Evolutionary conservation across 2,113 vertebrate species (phyloP), one percentile per base, ranked within the genome.

Genomic region (Eleginops maclovinus): DNA sequence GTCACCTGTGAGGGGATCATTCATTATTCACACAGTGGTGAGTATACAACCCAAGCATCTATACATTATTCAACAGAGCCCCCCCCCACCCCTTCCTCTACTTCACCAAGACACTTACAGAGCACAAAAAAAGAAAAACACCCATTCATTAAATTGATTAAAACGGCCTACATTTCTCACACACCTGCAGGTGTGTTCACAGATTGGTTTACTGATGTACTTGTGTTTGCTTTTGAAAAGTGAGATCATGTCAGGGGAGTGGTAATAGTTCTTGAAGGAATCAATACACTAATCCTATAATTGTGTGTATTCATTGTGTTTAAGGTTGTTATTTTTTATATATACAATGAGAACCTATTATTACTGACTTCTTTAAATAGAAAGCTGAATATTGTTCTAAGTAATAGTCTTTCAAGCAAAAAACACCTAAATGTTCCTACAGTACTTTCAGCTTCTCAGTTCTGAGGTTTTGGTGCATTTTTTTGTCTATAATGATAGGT

Each of bases 1-100:
- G 89, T 93, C 93, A 92, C 85, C 90, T 89, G 90, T 90, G 92
- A 92, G 94, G 88, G 88, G 85, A 81, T 94, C 92, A 93, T 94
- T 44, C 84, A 94, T 94, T 93, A 95, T 95, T 95, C 85, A 95
- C 80, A 84, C 67, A 66, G 71, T 88, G 88, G 87, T 90, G 91
- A 93, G 91, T 91, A 92, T 88, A 91, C 82, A 90, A 92, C 84
- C 91, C 93, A 90, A 86, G 88, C 81, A 81, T 79, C 82, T 84
- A 90, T 94, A 79, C 89, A 95, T 94, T 93, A 94, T 94, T 94
- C 65, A 94, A 51, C 58, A 87, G 55, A 78, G 26, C 75, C 83
- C 85, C 83, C 61, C 15, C 9, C 60, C 75, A 64, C 55, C 43
- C 31, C 31, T 36, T n/a, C 54, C 55, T 72, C 68, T 61, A 58